phyloP scores from a whole-genome alignment of 2,113 vertebrate species.

The Halichoerus grypus region DNA sequence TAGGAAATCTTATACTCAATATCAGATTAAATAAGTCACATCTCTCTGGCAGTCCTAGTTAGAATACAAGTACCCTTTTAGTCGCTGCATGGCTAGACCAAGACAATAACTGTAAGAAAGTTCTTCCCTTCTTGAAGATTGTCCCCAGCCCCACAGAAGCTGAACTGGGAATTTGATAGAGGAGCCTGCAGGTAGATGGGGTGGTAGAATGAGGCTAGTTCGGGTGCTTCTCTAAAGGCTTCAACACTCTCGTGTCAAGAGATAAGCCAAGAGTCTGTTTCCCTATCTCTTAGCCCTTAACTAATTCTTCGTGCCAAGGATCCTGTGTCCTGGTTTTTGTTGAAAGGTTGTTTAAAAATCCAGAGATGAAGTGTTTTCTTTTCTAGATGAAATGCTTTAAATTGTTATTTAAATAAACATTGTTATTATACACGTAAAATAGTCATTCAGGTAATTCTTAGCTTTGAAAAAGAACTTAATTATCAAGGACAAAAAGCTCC shows the following conservation, averaged over 20 bases:
- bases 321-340: conserved; percentile 28
- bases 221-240: not conserved
- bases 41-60: not conserved
- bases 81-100: not conserved
- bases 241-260: not conserved
- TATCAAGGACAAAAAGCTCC: conserved; percentile 52
- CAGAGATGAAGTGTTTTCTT: conserved; percentile 26
- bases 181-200: not conserved
- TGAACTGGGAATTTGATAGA: not conserved
- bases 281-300: not conserved
- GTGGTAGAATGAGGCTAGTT: not conserved
- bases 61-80: not conserved
- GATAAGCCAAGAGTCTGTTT: conserved; percentile 8
- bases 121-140: not conserved
- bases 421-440: conserved; percentile 35
- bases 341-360: conserved; percentile 47
- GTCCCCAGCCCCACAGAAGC: not conserved
- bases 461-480: conserved; percentile 62
- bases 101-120: not conserved
- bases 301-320: not conserved
- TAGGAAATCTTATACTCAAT: conserved; percentile 12
- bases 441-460: conserved; percentile 63
- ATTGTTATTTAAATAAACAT: conserved; percentile 40
- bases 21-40: not conserved
- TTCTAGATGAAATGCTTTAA: conserved; percentile 46